Conservation (phyloP, 2,797 vertebrate genomes). For the Lagorchestes hirsutus region DNA sequence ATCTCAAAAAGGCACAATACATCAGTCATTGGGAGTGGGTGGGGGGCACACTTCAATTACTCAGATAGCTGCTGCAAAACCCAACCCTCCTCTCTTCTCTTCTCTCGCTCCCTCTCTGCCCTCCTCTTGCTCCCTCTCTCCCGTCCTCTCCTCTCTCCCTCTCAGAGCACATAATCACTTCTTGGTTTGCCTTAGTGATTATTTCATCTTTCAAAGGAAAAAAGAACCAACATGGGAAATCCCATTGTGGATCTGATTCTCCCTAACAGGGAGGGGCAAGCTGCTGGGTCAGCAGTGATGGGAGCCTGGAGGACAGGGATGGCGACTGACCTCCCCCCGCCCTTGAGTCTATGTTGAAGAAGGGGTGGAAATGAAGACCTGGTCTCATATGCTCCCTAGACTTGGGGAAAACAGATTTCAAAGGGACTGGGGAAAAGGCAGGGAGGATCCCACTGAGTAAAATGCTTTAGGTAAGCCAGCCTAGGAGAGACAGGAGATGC, state of each 20-base stretch:
- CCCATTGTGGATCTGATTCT: background rate
- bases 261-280: background rate
- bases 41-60: background rate
- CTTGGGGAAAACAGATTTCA: background rate
- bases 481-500: background rate
- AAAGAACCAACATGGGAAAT: background rate
- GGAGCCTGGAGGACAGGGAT: background rate
- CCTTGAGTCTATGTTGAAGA: background rate
- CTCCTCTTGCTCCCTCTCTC: no score
- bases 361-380: background rate
- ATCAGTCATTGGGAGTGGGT: no score
- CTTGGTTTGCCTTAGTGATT: background rate
- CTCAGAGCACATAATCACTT: background rate
- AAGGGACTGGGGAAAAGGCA: background rate
- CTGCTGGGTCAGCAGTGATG: background rate
- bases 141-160: background rate
- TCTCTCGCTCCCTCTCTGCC: no score
- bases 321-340: background rate
- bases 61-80: background rate
- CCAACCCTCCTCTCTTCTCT: background rate
- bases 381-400: background rate
- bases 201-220: background rate
- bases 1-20: background rate
- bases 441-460: background rate
- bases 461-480: background rate